Evolutionary conservation across 1,140 invertebrate species (phyloP), one percentile per base, ranked within the genome.

Genomic region (Eumaeus atala): DNA sequence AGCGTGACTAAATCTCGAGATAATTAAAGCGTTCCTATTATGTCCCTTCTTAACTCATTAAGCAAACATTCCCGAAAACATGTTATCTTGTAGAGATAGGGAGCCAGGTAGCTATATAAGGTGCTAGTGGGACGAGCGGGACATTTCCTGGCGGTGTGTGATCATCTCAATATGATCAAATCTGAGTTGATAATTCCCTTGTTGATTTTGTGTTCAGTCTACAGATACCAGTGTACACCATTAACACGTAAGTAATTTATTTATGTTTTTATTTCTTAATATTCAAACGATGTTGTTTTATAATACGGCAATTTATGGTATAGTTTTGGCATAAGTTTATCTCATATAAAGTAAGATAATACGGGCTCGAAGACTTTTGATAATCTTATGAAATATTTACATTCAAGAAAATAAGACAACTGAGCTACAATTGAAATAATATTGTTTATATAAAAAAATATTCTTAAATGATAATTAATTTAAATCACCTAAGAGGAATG

Each of bases 51-150:
- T 76, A 71, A 60, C 72, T 77, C 79, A 82, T 84, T 83, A 87
- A 67, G 72, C 72, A 80, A 87, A 87, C 77, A 87, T 84, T 87
- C 77, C 81, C 76, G 63, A 67, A 63, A 68, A 58, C 54, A 51
- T 54, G 61, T 83, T 87, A 84, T 84, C 81, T 83, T 54, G 5
- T 50, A 54, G 49, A 83, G 83, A 84, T 84, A 84, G 74, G 70
- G 60, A 58, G 70, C 37, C 38, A 62, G 60, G 52, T 58, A 62
- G 38, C 51, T 81, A 84, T 86, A 84, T 72, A 84, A 82, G 68
- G 59, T 59, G 51, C 58, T 64, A 61, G 50, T 57, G 66, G 70
- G 70, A 63, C 66, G 72, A 42, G 74, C 59, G 61, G 72, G 83
- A 86, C 74, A 80, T 77, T 84, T 76, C 72, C 56, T 72, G 66